A percentile compares a stretch with the other conserved stretches of the same genome.
Evolutionary conservation across 2,113 vertebrate species (phyloP).

Genomic region (Paramisgurnus dabryanus): DNA sequence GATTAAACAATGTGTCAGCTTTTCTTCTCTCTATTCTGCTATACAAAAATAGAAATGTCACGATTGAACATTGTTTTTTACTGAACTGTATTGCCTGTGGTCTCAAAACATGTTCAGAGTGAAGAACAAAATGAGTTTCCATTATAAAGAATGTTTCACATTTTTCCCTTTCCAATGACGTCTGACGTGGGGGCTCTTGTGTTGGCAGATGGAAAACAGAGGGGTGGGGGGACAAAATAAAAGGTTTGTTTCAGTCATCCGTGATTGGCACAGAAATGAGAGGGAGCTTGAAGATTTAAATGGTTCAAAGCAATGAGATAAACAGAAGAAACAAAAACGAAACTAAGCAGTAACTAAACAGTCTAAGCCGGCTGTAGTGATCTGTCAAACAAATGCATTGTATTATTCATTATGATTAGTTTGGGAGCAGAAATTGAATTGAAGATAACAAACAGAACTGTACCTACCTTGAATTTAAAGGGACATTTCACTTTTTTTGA

Average conservation of each 20-base stretch:
- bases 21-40: background rate
- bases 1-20: slow-evolving; percentile 12
- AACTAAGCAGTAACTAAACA: background rate
- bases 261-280: background rate
- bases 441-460: too few relatives aligned
- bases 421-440: too few relatives aligned
- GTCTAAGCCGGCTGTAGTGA: background rate
- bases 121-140: slow-evolving; percentile 27
- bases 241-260: slow-evolving; percentile 28
- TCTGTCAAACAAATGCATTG: too few relatives aligned
- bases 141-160: slow-evolving; percentile 46
- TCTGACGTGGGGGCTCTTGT: slow-evolving; percentile 51
- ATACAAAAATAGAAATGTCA: background rate
- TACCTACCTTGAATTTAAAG: too few relatives aligned
- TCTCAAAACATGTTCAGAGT: slow-evolving; percentile 17
- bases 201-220: slow-evolving; percentile 48
- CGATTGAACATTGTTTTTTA: slow-evolving; percentile 16
- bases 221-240: slow-evolving; percentile 31
- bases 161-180: slow-evolving; percentile 47
- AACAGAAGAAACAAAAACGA: background rate
- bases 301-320: background rate
- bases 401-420: too few relatives aligned
- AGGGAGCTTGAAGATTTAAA: slow-evolving; percentile 10
- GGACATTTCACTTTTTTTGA: too few relatives aligned
- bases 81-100: background rate